Base-by-base conservation (phyloP, 2,888 invertebrate genomes). In the Thelaira solivaga region DNA sequence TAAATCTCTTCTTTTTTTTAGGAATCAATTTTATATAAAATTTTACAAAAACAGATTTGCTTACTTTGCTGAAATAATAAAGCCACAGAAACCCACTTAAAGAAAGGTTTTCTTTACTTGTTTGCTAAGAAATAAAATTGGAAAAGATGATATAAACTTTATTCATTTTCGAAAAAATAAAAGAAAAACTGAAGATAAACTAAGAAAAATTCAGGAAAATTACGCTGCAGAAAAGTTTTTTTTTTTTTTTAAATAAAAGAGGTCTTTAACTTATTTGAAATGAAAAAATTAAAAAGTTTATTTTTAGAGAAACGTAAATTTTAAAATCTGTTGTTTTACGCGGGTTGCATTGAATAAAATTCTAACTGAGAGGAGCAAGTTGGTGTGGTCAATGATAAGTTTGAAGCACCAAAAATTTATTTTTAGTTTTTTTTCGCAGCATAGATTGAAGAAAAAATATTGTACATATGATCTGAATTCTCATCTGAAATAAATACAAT, bases 21-120 rank as follows among this genome's bases (percentile, higher is more conserved):
- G 49, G 31, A 59, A 29, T 64, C 57, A 45, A 36, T 62, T 68
- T 41, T 13, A 16, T 41, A 61, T 34, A 41, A 55, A 69, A 73
- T 57, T 73, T 43, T 68, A 53, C 39, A 64, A 65, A 72, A 61
- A 31, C 31, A 72, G 34, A 65, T 80, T 74, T 71, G 84, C 69
- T 74, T 71, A 77, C 77, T 75, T 68, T 78, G 78, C 61, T 61
- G 47, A 49, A 61, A 61, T 78, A 81, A 81, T 76, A 68, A 79
- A 81, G 76, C 82, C 82, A 81, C 82, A 81, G 79, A 82, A 81
- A 81, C 82, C 83, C 83, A 82, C 83, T 81, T 80, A 73, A 80
- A n/a, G n/a, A n/a, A n/a, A 82, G 81, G 82, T 80, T 82, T 64
- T 45, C 61, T 39, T 69, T 65, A 13, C 39, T 8, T 64, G 4